Evolutionary conservation across 2,113 vertebrate species (phyloP).

Genomic region (Carollia perspicillata): DNA sequence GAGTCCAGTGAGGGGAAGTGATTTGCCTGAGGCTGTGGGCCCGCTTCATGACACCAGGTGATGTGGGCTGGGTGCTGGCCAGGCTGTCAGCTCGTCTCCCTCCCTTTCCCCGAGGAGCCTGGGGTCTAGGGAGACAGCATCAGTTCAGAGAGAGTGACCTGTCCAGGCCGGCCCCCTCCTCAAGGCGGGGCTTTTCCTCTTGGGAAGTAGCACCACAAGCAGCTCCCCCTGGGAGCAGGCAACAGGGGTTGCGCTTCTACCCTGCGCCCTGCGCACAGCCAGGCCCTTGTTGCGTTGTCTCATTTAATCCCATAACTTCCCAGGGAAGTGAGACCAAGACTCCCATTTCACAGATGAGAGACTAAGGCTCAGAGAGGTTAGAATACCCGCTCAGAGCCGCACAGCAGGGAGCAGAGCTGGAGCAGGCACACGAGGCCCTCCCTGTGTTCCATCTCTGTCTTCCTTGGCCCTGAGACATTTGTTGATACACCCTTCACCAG

Average conservation of each 20-base stretch:
- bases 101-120: not conserved
- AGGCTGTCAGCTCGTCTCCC: not conserved
- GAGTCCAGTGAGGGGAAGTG: not conserved
- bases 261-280: not conserved
- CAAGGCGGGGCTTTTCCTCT: not conserved
- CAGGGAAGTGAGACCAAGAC: not conserved
- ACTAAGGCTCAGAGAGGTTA: no score
- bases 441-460: not conserved
- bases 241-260: accelerated
- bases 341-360: not conserved
- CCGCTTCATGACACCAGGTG: not conserved
- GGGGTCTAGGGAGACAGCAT: not conserved
- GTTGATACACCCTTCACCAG: accelerated
- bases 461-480: not conserved
- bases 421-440: accelerated
- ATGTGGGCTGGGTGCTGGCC: not conserved
- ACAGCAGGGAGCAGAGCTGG: not conserved
- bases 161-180: not conserved
- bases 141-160: not conserved
- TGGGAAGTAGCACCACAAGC: not conserved
- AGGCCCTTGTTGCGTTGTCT: not conserved
- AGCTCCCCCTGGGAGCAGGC: not conserved
- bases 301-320: not conserved
- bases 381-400: not conserved
- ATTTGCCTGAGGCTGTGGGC: not conserved